Percentiles rank a stretch among this genome's conserved stretches.
phyloP scores from a whole-genome alignment of 2,888 invertebrate species.

The Heliconius ethilla region DNA sequence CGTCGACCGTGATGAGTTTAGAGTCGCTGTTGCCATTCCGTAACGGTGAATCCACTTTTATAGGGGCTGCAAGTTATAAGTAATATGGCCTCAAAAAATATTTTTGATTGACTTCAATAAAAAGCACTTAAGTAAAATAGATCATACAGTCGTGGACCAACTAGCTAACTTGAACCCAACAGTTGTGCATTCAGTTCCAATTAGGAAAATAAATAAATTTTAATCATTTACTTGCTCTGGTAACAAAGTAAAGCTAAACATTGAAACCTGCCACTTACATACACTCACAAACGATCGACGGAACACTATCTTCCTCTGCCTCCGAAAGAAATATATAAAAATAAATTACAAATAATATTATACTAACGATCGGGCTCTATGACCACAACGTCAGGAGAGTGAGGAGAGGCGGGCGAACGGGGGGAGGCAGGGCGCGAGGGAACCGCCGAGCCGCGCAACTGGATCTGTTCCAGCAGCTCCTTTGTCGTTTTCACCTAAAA shows the following conservation, averaged over 20 bases:
- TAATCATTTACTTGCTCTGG: neutral
- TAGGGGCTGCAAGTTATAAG: slow-evolving; percentile 51
- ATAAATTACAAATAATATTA: too few relatives aligned
- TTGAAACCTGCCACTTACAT: neutral
- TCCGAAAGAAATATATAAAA: too few relatives aligned
- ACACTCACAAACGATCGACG: neutral
- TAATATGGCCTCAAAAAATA: too few relatives aligned
- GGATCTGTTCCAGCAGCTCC: slow-evolving; percentile 89
- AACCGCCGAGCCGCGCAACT: slow-evolving; percentile 77
- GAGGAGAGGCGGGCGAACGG: slow-evolving; percentile 54
- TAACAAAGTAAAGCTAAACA: neutral
- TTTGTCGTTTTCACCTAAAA: slow-evolving; percentile 84
- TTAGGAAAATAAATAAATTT: neutral
- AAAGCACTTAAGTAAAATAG: too few relatives aligned
- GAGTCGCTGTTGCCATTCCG: slow-evolving; percentile 62
- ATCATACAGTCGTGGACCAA: too few relatives aligned
- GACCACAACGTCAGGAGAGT: slow-evolving; percentile 73
- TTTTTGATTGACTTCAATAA: too few relatives aligned
- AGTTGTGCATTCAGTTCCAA: too few relatives aligned
- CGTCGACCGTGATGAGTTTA: slow-evolving; percentile 33
- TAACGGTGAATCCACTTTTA: slow-evolving; percentile 67
- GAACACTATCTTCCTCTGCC: neutral
- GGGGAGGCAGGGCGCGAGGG: slow-evolving; percentile 47
- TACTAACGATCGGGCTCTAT: slow-evolving; percentile 69
- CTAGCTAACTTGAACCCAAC: too few relatives aligned